Evolutionary conservation across 2,888 invertebrate species (phyloP), one percentile per base, ranked within the genome.

Genomic region (Muscina levida): DNA sequence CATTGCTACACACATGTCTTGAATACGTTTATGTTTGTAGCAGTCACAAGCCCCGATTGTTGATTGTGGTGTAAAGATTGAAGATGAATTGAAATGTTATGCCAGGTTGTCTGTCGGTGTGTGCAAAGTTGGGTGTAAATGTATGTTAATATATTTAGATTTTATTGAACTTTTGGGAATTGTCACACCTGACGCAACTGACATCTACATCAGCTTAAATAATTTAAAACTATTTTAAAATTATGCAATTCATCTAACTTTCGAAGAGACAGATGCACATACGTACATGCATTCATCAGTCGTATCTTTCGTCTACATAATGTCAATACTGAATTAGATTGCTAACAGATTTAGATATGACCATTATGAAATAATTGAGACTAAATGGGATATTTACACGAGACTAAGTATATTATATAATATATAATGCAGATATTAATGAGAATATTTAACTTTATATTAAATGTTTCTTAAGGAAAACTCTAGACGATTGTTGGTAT

Each of bases 161-260:
- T 8, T 48, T 31, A 51, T 53, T 51, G 67, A 22, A 48, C 17
- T 11, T 22, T 65, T 70, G 56, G 22, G 65, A 78, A 51, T 79
- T 81, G 67, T 68, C 66, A 53, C 68, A 67, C 76, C 72, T 72
- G 75, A 59, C 37, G 17, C 26, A 13, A 57, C 39, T 37, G 37
- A 59, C 39, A 39, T 59, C 59, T 37, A 59, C 39, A 39, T 17
- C 59, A 11, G 37, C 15, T 59, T 59, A 10, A 59, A 17, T 19
- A 59, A 37, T 17, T 59, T 39, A 5, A 31, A 57, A 2, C 57
- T 57, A n/a, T 59, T 59, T 59, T 10, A 39, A 59, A 39, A 1
- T 59, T 15, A 53, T n/a, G n/a, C 31, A 31, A 15, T 13, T 31
- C n/a, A 31, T 15, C 31, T 48, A 19, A 15, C 46, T 37, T n/a